Base-by-base conservation (phyloP, 1,140 invertebrate species). In the Hyles vespertilio region DNA sequence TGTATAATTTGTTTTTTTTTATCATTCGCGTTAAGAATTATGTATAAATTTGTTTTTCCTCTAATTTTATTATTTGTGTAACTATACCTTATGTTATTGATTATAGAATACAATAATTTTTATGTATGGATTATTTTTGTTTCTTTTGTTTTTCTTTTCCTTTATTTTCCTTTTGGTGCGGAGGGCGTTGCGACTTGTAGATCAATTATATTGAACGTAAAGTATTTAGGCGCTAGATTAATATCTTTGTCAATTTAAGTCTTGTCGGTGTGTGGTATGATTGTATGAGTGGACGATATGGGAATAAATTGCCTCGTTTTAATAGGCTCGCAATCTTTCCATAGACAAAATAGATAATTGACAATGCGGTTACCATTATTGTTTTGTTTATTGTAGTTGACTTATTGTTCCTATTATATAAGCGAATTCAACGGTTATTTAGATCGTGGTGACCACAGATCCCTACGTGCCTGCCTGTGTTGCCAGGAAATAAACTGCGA, bases 31-130 rank as follows among this genome's bases (percentile, higher is more conserved):
- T 88, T 88, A 88, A 88, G 81, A 77, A 78, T 84, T 88, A 88
- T 86, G 85, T 88, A 88, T 86, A 88, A 88, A 88, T 84, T 87
- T 88, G 85, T 88, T 88, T 40, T 87, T 85, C 74, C 72, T 82
- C 69, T 84, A 83, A 85, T 86, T 84, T 86, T 88, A 86, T 86
- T 88, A 79, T 85, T 83, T 84, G 80, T 86, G 81, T 84, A 84
- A 86, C 75, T 79, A 81, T 83, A 81, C 80, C 74, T 77, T 88
- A 88, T 86, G 85, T 88, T 88, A 88, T 88, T 84, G 82, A 88
- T 84, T 72, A 88, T 88, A 88, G 81, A 88, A 85, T 88, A 86
- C 85, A 88, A 77, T 88, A 81, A 86, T 88, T 88, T 87, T 85
- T 86, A 88, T 88, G 85, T 88, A 88, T 85, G 81, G 71, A 78